Conservation (phyloP, 92 coral and sea anemone species). For the Parazoanthus darwini region DNA sequence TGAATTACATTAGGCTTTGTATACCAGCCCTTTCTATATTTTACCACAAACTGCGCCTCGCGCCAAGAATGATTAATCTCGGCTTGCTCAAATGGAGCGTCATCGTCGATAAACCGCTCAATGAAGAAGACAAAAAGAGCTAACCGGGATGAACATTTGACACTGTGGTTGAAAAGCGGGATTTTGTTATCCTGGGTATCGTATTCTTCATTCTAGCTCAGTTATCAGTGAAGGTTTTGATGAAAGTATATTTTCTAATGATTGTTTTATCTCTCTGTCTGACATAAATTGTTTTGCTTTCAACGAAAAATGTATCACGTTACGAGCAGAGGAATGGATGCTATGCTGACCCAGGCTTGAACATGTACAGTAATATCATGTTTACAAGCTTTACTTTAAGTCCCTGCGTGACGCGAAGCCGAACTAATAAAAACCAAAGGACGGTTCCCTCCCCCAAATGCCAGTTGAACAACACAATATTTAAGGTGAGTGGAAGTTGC, state of each 20-base stretch:
- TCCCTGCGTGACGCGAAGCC: neutral
- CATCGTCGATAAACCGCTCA: too few relatives aligned
- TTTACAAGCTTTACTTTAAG: neutral
- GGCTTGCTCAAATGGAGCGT: too few relatives aligned
- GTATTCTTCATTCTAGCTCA: too few relatives aligned
- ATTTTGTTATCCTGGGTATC: neutral
- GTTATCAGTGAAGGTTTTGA: neutral
- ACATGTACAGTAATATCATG: neutral
- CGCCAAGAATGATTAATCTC: too few relatives aligned
- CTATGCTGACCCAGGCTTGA: neutral
- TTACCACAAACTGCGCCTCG: too few relatives aligned
- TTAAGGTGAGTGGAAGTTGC: too few relatives aligned
- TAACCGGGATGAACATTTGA: too few relatives aligned
- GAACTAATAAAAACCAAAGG: neutral
- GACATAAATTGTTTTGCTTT: neutral
- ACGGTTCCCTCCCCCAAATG: too few relatives aligned
- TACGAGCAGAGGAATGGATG: neutral
- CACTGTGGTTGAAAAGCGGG: neutral
- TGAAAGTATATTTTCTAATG: neutral
- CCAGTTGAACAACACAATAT: too few relatives aligned
- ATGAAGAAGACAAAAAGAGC: too few relatives aligned
- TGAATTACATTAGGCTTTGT: too few relatives aligned
- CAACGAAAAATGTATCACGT: neutral
- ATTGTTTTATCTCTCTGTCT: neutral
- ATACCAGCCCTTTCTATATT: too few relatives aligned